Evolutionary conservation across 2,113 vertebrate genomes (phyloP), one percentile per base, ranked within the genome.

Genomic region (Etheostoma spectabile): DNA sequence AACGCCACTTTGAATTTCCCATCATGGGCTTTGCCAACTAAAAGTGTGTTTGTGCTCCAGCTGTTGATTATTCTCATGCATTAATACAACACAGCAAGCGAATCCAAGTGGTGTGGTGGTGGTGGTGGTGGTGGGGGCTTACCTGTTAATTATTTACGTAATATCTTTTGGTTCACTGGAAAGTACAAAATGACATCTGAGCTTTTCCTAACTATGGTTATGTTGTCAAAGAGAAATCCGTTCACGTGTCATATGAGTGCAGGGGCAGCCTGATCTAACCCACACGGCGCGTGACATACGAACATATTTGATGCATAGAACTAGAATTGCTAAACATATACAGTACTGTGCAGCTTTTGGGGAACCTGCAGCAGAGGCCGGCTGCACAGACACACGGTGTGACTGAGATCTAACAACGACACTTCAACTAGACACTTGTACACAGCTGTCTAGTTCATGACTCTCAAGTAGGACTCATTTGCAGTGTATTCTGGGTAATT

Each of bases 31-130:
- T 33, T 22, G 55, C 62, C 61, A 60, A 24, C 30, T 70, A 51
- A n/a, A n/a, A 79, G 69, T 66, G 64, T 53, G 15, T n/a, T 5
- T 46, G 13, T 2, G 8, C 1, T 62, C 77, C 83, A 83, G 88
- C 76, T 89, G 87, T 86, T 87, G 85, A 62, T 30, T 51, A 60
- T n/a, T 56, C 18, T 8, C 55, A 24, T 6, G n/a, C 38, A 18
- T 13, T 61, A 2, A 18, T 38, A 62, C 15, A 74, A 2, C 48
- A 53, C 61, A 59, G 45, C 56, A 30, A 53, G 38, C 38, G 1
- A 11, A 2, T 42, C 57, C 49, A 72, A 80, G 63, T 82, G 46
- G 14, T 7, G 38, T 4, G n/a, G n/a, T n/a, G n/a, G n/a, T n/a
- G n/a, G 45, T 27, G 27, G 27, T 27, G 53, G 6, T 8, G 35